Conservation (phyloP, 2,888 invertebrate genomes). For the Rhagium mordax region DNA sequence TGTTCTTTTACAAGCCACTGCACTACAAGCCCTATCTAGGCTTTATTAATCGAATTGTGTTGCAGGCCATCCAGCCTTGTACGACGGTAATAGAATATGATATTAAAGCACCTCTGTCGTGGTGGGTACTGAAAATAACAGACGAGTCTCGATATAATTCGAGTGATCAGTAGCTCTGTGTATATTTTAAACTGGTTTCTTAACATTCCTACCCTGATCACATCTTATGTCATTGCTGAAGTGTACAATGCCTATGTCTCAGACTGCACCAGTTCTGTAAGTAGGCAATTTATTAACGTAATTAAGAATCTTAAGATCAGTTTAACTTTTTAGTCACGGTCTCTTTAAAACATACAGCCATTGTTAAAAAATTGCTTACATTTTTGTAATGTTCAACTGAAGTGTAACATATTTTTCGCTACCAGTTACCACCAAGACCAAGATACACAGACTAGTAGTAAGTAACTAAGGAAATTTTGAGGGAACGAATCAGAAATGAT, state of each 20-base stretch:
- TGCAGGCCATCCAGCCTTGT: neutral
- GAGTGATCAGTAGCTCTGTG: conserved; percentile 50
- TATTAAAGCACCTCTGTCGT: conserved; percentile 10
- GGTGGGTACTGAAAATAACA: conserved; percentile 1
- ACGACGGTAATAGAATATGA: conserved; percentile 2
- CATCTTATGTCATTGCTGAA: conserved; percentile 10
- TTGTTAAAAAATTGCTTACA: too few species aligned
- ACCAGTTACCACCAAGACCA: too few species aligned
- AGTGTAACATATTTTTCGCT: too few species aligned
- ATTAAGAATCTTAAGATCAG: neutral
- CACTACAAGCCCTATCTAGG: neutral
- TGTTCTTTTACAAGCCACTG: neutral
- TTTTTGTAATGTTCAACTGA: too few species aligned
- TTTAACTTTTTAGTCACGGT: neutral
- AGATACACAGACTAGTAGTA: too few species aligned
- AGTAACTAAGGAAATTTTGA: too few species aligned
- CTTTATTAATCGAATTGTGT: conserved; percentile 4
- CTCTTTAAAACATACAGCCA: neutral
- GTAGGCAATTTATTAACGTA: neutral
- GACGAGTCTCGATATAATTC: conserved; percentile 44
- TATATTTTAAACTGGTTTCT: conserved; percentile 56
- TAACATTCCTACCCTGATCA: conserved; percentile 34
- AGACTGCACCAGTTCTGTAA: neutral
- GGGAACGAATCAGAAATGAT: too few species aligned
- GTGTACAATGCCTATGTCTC: neutral